Evolutionary conservation across 1,140 invertebrate genomes (phyloP), one percentile per base, ranked within the genome.

Genomic region (Trichomalopsis sarcophagae): DNA sequence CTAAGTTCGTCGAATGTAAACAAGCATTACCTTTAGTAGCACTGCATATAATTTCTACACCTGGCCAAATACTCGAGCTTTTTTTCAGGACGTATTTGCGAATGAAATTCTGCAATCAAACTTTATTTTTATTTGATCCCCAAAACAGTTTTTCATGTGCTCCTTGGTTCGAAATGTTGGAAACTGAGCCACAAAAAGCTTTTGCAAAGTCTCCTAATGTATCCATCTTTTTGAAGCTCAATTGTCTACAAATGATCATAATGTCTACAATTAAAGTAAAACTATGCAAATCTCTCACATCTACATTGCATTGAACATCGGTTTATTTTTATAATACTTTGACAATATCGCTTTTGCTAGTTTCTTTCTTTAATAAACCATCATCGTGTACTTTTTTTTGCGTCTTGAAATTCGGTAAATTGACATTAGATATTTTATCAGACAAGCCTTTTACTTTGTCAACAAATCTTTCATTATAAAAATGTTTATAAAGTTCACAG

Each of bases 251-350:
- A 9, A 66, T 7, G 4, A 79, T 14, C 77, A 79, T 66, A 13
- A 79, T 33, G 62, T 79, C 77, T 11, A 79, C 55, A n/a, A 79
- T 79, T 17, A 79, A 79, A 36, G 50, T 66, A 68, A 68, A 36
- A 79, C 62, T 11, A 68, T 9, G 33, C 3, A 75, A 14, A 44
- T 21, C 11, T 40, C 36, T 4, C 11, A 75, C 36, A 40, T 75
- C 36, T 75, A 21, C 7, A 73, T n/a, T 73, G 4, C 23, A 73
- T 14, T 73, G n/a, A 40, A 36, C 6, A 17, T 21, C 13, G 21
- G 36, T 36, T 9, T 68, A 36, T n/a, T 79, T 33, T 66, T 79
- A 33, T 21, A 79, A 33, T 33, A 36, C 30, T 36, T 62, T 79
- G 2, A 66, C 23, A 2, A 79, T 21, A 36, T 79, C 55, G 33